Evolutionary conservation across 1,140 invertebrate species (phyloP), one percentile per base, ranked within the genome.

Genomic region (Apis cerana): DNA sequence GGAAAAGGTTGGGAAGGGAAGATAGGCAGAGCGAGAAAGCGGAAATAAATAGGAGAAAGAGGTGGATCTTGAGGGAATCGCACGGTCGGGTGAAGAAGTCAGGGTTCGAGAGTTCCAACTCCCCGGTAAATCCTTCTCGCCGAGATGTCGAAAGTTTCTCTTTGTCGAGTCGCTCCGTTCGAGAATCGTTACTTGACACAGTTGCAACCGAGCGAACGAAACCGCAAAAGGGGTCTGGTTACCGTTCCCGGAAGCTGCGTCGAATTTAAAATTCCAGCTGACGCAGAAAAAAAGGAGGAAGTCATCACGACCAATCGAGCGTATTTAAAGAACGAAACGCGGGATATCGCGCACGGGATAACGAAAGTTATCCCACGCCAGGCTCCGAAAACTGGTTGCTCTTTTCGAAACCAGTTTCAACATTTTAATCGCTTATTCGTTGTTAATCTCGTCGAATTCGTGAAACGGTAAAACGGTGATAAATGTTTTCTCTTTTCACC

Each of bases 61-160:
- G 43, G 80, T 75, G 83, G 82, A 85, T 79, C 83, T 88, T 65
- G 43, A 64, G 75, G 87, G 84, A 83, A 89, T 89, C 89, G 52
- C 19, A 56, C 27, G 62, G 71, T 21, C 33, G 50, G 27, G n/a
- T 23, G 76, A 52, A 65, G 76, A 64, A 77, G 74, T 43, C 58
- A 23, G 19, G 10, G 65, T 71, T 76, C 83, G 59, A 77, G 52
- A 59, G 72, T 64, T 61, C 52, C 33, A 15, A 59, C 33, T 58
- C 33, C 12, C 13, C 19, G 23, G 52, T 75, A 75, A 82, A 76
- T 82, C 23, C 52, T 61, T 71, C 43, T 0, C 0, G 54, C 13
- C 43, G n/a, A 72, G 27, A 71, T 54, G 71, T 17, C 15, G 54
- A 68, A 82, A 82, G 64, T 82, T 76, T 43, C 48, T 58, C n/a